Evolutionary conservation across 2,888 invertebrate genomes (phyloP).

Genomic region (Eristalis intricaria): DNA sequence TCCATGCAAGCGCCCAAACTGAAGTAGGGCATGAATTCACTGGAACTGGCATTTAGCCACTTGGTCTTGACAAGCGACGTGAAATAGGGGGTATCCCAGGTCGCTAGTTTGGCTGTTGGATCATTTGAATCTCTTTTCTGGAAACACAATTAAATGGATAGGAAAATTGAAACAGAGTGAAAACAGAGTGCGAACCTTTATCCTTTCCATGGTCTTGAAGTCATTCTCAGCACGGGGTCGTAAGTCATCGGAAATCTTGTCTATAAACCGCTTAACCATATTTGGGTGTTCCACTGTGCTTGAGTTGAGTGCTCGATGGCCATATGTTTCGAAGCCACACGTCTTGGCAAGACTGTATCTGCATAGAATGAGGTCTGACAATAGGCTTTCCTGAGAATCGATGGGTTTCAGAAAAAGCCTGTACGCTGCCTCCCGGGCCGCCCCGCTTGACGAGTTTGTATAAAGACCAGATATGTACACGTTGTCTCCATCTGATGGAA

Average conservation of each 20-base stretch:
- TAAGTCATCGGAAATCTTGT: conserved; percentile 87
- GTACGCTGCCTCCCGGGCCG: conserved; percentile 94
- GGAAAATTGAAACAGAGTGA: conserved; percentile 38
- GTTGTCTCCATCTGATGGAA: conserved; percentile 86
- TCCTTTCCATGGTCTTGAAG: conserved; percentile 87
- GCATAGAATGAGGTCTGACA: conserved; percentile 87
- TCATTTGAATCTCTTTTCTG: conserved; percentile 76
- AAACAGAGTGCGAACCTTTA: conserved; percentile 84
- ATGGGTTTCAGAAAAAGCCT: conserved; percentile 92
- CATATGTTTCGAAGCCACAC: conserved; percentile 95
- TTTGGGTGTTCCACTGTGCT: conserved; percentile 92
- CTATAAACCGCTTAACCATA: conserved; percentile 90
- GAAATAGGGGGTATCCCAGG: conserved; percentile 96
- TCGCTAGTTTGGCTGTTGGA: conserved; percentile 81
- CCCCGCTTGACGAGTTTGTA: conserved; percentile 90
- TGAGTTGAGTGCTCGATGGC: conserved; percentile 93
- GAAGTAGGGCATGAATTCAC: conserved; percentile 92
- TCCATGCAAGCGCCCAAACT: conserved; percentile 98
- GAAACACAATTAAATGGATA: neutral
- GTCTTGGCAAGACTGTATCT: conserved; percentile 91
- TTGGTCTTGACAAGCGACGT: conserved; percentile 88
- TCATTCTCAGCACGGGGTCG: conserved; percentile 87
- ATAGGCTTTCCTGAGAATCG: conserved; percentile 87
- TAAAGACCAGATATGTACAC: conserved; percentile 90
- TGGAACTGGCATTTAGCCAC: conserved; percentile 86